Base-by-base conservation (phyloP, 2,797 vertebrate genomes). In the Myioborus miniatus region DNA sequence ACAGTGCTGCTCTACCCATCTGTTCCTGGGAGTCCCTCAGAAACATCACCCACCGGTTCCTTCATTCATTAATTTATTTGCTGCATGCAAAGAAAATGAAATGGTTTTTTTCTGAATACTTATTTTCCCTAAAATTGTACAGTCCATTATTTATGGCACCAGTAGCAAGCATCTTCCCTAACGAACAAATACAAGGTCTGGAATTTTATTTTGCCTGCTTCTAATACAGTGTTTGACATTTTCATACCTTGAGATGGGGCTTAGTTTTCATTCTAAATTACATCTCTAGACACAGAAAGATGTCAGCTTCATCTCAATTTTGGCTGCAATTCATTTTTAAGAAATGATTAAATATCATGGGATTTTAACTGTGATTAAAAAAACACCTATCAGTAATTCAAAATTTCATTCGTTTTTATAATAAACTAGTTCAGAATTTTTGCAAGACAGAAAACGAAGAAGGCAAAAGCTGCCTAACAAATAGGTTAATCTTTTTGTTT, bases 1-100 rank as follows among this genome's bases (percentile, higher is more conserved):
- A 50, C 15, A 78, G 49, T 7, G 18, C 20, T 14, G 39, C 15
- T 47, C 30, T 74, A 22, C 3, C 11, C 0, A 0, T 20, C 56
- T 74, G 20, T 4, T 93, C 8, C 60, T 34, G 20, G 26, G 19
- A 77, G 24, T 12, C 8, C 19, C 80, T 72, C 43, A 67, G 37
- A 76, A 85, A 68, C 23, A 36, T 15, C 29, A 90, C 11, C 7
- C 30, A 64, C 1, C 24, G 34, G 10, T 21, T 43, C 2, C 4
- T 18, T 56, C 21, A 59, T 49, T 56, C 39, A 67, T 56, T 59
- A 24, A 83, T 36, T 68, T 14, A 60, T 34, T 71, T 39, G 17
- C 32, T 70, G 29, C 15, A 36, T 24, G 5, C 17, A 71, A 87
- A 84, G 15, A 67, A 79, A 47, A 32, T 13, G 3, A 13, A 11